Evolutionary conservation across 2,888 invertebrate species (phyloP).

Genomic region (Notodonta dromedarius): DNA sequence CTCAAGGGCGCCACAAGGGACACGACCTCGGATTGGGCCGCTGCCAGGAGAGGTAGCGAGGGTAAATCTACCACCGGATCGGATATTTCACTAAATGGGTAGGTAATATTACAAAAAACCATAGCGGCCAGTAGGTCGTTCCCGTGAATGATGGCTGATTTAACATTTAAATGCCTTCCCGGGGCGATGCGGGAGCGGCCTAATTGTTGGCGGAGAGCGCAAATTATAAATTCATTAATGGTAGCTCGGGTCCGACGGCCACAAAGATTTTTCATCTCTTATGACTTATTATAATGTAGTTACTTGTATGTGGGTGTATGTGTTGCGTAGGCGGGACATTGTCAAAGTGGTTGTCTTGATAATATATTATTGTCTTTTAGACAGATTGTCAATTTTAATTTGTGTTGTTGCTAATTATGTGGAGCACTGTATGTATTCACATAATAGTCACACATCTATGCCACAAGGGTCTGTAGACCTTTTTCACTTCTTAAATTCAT

Average conservation of each 20-base stretch:
- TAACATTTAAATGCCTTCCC: slow-evolving; percentile 66
- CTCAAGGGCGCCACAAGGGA: no score
- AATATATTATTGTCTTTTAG: slow-evolving; percentile 25
- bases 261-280: slow-evolving; percentile 47
- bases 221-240: slow-evolving; percentile 78
- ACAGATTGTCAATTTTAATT: not conserved
- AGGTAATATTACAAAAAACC: slow-evolving; percentile 40
- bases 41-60: no score
- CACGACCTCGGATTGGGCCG: no score
- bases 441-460: no score
- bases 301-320: slow-evolving; percentile 11
- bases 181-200: slow-evolving; percentile 59
- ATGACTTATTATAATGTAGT: slow-evolving; percentile 9
- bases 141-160: slow-evolving; percentile 57
- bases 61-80: no score
- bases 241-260: slow-evolving; percentile 46
- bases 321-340: slow-evolving; percentile 27
- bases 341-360: slow-evolving; percentile 24
- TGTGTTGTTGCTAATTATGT: no score
- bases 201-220: slow-evolving; percentile 62
- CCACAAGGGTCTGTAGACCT: no score
- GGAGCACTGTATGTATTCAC: no score
- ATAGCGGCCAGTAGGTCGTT: slow-evolving; percentile 49
- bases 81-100: slow-evolving; percentile 8
- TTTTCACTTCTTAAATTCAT: no score